Percentiles rank a stretch among this genome's conserved stretches.
Conservation (phyloP, 2,797 vertebrate species). For the Muraenolepis orangiensis region DNA sequence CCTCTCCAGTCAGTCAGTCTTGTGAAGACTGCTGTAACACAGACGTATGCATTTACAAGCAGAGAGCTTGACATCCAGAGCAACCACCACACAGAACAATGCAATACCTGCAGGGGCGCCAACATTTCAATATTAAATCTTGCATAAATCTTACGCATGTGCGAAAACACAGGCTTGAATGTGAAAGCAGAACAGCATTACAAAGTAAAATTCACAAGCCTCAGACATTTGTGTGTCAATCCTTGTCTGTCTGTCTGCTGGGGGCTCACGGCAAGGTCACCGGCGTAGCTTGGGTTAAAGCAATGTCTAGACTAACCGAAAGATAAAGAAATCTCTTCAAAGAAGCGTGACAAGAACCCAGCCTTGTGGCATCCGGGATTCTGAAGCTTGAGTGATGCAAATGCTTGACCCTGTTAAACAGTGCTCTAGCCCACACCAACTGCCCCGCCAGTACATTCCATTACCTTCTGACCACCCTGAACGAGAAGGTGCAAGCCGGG, state of each 20-base stretch:
- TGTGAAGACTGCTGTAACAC: constrained; percentile 52
- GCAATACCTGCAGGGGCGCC: constrained; percentile 59
- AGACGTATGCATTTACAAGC: constrained; percentile 62
- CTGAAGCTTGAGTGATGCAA: constrained; percentile 46
- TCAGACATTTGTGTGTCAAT: constrained; percentile 37
- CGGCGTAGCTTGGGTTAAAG: constrained; percentile 61
- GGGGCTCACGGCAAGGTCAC: constrained; percentile 51
- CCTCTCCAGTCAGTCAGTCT: constrained; percentile 51
- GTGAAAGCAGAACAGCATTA: constrained; percentile 64
- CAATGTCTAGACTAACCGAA: constrained; percentile 59
- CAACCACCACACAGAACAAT: constrained; percentile 55
- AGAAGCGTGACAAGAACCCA: constrained; percentile 35
- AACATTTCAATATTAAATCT: constrained; percentile 59
- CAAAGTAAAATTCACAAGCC: constrained; percentile 63
- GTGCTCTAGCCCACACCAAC: constrained; percentile 55
- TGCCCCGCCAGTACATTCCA: constrained; percentile 61
- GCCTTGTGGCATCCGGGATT: constrained; percentile 38
- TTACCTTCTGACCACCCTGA: constrained; percentile 37
- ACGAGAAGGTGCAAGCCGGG: constrained; percentile 66
- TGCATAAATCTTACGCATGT: constrained; percentile 45
- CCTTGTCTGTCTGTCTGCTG: constrained; percentile 33
- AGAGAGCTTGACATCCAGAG: constrained; percentile 59
- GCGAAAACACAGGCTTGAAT: constrained; percentile 59
- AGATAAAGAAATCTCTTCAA: constrained; percentile 54
- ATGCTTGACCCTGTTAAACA: constrained; percentile 62